Evolutionary conservation across 23 tunicate species (phyloP), one percentile per base, ranked within the genome.

Genomic region (Styela plicata): DNA sequence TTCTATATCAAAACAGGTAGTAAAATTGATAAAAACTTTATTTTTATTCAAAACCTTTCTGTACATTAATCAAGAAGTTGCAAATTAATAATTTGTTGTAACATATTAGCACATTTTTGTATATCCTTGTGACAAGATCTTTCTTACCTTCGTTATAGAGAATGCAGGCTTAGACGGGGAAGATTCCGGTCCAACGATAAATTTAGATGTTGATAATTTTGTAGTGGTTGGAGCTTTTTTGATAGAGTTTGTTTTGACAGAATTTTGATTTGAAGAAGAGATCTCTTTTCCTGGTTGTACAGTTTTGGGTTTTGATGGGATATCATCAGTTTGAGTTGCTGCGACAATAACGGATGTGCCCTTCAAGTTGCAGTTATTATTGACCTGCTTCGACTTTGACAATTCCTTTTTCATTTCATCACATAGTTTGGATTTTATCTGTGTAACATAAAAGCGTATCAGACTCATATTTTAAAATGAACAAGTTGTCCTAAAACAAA

Each of bases 351-450:
- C 71, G 13, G 71, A 67, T 44, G 13, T 44, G 57, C 57, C 57
- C 31, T 27, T 1, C 31, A 25, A 16, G 71, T 67, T 67, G 22
- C 71, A 67, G 24, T 67, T 67, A 29, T 67, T 67, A 24, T 67
- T 67, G 31, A 22, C 24, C 22, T 67, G 71, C 22, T 67, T 67
- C 23, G 17, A 25, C 22, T 1, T 27, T 27, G 31, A 25, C 24
- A 67, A 29, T 19, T 67, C 71, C 31, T 67, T 67, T 24, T 67
- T 67, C 31, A 29, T 19, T 16, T 67, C 71, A 18, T 67, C 71
- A 67, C 30, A 67, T 16, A 22, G 23, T 67, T 67, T 67, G 19
- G 71, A 13, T 29, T 67, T 67, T 29, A 67, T 67, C 71, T 67
- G 71, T 29, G 30, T 17, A 62, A 0, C n/a, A 62, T 21, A 62